Percentiles rank a stretch among this genome's conserved stretches.
Conservation (phyloP, 2,113 vertebrate genomes). For the Ellobius talpinus region DNA sequence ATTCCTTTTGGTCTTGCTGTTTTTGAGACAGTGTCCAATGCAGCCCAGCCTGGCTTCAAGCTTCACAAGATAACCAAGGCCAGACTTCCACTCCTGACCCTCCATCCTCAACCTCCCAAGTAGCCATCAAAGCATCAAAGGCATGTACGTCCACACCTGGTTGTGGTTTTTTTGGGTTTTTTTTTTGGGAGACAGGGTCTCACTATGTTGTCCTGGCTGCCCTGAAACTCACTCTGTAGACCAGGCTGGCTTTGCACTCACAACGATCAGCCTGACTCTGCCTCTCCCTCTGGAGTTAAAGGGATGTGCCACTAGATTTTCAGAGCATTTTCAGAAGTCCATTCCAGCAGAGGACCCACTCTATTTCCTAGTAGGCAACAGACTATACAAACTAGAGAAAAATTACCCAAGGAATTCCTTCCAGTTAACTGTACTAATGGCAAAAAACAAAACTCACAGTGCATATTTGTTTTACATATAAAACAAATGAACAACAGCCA, state of each 20-base stretch:
- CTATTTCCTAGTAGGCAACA: neutral
- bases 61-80: neutral
- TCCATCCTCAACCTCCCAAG: neutral
- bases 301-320: neutral
- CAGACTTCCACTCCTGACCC: neutral
- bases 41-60: neutral
- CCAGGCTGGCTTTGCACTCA: neutral
- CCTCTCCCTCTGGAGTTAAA: neutral
- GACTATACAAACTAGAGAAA: neutral
- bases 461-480: no score
- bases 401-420: neutral
- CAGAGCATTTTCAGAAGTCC: neutral
- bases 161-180: no score
- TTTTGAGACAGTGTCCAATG: neutral
- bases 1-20: neutral
- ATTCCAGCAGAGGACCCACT: conserved; percentile 19
- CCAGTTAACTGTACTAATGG: neutral
- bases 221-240: neutral
- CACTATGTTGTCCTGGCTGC: neutral
- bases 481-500: neutral
- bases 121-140: neutral
- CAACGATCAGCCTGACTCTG: neutral
- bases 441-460: neutral
- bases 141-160: neutral
- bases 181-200: neutral